Percentiles rank a stretch among this genome's conserved stretches.
phyloP scores from a whole-genome alignment of 2,797 vertebrate species.

The Tachyglossus aculeatus region DNA sequence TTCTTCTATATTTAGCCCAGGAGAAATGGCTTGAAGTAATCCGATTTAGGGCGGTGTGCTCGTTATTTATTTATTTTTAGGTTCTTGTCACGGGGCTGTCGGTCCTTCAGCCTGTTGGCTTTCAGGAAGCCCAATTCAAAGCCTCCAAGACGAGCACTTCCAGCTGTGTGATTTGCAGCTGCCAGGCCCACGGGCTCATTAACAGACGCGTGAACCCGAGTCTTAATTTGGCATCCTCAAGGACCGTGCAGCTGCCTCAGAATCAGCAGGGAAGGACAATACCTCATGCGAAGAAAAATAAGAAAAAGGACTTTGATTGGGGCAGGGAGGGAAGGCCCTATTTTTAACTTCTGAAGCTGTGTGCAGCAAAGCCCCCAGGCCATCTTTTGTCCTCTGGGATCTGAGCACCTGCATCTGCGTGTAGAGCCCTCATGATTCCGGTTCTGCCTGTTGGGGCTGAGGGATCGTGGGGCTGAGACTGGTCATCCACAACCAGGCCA shows the following conservation, averaged over 20 bases:
- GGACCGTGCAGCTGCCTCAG: conserved; percentile 7
- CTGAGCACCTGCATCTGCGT: conserved; percentile 22
- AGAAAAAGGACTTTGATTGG: conserved; percentile 2
- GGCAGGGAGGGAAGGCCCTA: too few species aligned
- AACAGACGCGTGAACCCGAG: conserved; percentile 19
- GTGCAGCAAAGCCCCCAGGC: conserved; percentile 49
- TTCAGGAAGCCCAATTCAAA: conserved; percentile 40
- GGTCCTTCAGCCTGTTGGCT: neutral
- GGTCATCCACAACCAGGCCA: too few species aligned
- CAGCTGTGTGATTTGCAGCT: conserved; percentile 49
- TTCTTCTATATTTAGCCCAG: conserved; percentile 50
- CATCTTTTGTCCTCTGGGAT: conserved; percentile 45
- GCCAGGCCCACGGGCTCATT: conserved; percentile 14
- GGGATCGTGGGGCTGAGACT: too few species aligned
- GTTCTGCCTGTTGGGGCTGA: too few species aligned
- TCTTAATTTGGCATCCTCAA: conserved; percentile 28
- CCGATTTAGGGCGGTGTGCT: conserved; percentile 18
- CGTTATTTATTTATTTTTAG: conserved; percentile 45
- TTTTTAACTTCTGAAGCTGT: conserved; percentile 61
- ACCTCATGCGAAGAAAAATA: neutral
- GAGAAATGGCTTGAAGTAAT: conserved; percentile 55
- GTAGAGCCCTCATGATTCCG: too few species aligned
- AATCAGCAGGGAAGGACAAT: conserved; percentile 6
- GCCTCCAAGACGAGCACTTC: conserved; percentile 34
- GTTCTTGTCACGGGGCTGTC: conserved; percentile 18